Evolutionary conservation across 35 echinoderm and acorn worm species (phyloP), one percentile per base, ranked within the genome.

Genomic region (Diadema setosum): DNA sequence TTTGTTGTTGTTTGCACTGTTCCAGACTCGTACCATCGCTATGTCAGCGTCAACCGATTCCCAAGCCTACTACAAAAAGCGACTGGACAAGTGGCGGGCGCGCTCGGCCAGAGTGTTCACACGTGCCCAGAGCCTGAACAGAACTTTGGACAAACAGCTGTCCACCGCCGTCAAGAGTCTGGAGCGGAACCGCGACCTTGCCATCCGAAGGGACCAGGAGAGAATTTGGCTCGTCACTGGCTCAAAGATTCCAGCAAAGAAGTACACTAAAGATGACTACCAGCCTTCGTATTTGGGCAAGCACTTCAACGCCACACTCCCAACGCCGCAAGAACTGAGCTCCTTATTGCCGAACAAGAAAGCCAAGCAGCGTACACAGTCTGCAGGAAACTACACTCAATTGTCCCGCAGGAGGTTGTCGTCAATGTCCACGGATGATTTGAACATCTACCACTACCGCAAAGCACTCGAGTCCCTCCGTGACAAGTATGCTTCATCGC

Each of bases 311-410:
- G 48, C 84, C 8, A 87, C 93, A 3, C 42, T 95, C 2, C 93
- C 93, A 20, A 91, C 93, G 25, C 93, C 93, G 11, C 74, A 58
- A 5, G 89, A 95, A 45, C 81, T 95, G 5, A 75, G 83, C 5
- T 91, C 89, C 18, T 81, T 95, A n/a, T 46, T 91, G 5, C 93
- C 93, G 5, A 91, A 91, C 33, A 95, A 95, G 16, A 58, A 82
- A 7, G 84, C 45, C 12, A 95, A 87, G 61, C 33, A 32, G 3
- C 55, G 45, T 6, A 80, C 82, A 1, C 64, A 81, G 39, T 41
- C 80, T 8, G 39, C 83, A 4, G 82, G 70, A 25, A 80, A 88
- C 36, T 95, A 95, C 33, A 59, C 5, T 6, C 57, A 81, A 16
- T 82, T 95, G 3, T 90, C 93, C 4, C 91, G 31, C 26, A 91